phyloP scores from a whole-genome alignment of 1,140 invertebrate genomes.

The Trichoplusia ni region DNA sequence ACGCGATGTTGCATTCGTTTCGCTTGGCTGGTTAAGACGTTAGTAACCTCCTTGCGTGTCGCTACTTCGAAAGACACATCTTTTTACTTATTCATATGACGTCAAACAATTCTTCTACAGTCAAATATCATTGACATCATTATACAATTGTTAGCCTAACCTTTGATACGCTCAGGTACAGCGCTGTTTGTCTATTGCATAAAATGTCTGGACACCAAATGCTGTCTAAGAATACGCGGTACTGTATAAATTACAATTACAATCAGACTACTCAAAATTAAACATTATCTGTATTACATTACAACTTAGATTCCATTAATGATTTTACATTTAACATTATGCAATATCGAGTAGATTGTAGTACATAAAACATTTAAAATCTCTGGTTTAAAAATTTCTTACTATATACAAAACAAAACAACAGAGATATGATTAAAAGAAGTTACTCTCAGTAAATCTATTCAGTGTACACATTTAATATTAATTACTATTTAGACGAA shows the following conservation, averaged over 20 bases:
- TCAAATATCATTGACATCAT: too few species aligned
- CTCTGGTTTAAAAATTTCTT: background rate
- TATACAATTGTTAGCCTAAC: too few species aligned
- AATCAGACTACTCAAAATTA: background rate
- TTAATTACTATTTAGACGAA: conserved; percentile 1
- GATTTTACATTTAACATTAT: background rate
- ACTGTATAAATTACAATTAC: background rate
- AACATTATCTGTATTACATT: background rate
- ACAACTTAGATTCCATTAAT: background rate
- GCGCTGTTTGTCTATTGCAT: too few species aligned
- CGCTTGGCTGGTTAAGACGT: too few species aligned
- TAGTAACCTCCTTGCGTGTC: too few species aligned
- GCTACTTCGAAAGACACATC: too few species aligned
- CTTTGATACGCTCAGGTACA: too few species aligned
- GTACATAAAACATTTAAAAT: background rate
- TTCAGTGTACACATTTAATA: background rate
- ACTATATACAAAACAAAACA: conserved; percentile 2
- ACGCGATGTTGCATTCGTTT: too few species aligned
- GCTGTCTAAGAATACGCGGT: too few species aligned
- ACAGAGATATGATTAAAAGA: background rate
- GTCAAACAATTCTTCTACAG: too few species aligned
- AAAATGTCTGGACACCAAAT: too few species aligned
- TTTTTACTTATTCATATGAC: too few species aligned
- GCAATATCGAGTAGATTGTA: background rate
- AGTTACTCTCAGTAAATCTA: background rate